These are phyloP conservation scores for Drosophila pseudoobscura DNA, from an alignment of 1,140 invertebrate genomes.

Conservation along the genomic window DNA sequence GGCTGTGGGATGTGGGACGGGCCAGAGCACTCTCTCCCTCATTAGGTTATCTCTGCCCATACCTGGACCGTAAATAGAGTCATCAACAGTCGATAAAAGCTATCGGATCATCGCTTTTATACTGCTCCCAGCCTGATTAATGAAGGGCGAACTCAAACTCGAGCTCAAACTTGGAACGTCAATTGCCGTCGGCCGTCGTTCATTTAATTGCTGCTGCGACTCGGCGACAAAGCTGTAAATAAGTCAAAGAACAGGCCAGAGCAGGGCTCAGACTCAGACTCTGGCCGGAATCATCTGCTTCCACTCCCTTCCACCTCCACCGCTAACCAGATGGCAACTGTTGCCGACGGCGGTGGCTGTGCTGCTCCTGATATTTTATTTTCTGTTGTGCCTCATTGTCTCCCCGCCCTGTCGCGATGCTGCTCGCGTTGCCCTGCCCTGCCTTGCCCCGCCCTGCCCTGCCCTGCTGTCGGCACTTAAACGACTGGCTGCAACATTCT, in stretches of 20 bases:
- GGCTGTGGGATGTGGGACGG: neutral
- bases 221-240: conserved; percentile 64
- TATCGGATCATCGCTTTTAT: conserved; percentile 78
- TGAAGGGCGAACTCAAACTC: conserved; percentile 19
- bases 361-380: conserved; percentile 17
- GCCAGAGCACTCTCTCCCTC: conserved; percentile 24
- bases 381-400: conserved; percentile 40
- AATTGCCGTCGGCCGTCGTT: conserved; percentile 64
- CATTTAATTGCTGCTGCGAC: conserved; percentile 67
- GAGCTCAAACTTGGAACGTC: conserved; percentile 22
- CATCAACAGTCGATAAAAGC: conserved; percentile 68
- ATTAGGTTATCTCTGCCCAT: conserved; percentile 58
- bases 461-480: conserved; percentile 66
- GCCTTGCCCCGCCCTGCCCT: neutral
- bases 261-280: neutral
- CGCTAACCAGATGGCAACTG: conserved; percentile 48
- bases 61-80: conserved; percentile 64
- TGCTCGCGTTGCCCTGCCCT: neutral
- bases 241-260: conserved; percentile 47
- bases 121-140: conserved; percentile 42
- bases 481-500: conserved; percentile 73
- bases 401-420: conserved; percentile 19
- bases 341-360: conserved; percentile 40
- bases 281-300: neutral
- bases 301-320: neutral